These are phyloP conservation scores for Schlechtendalia chinensis DNA, from an alignment of 1,140 invertebrate species.

Conservation along the genomic window DNA sequence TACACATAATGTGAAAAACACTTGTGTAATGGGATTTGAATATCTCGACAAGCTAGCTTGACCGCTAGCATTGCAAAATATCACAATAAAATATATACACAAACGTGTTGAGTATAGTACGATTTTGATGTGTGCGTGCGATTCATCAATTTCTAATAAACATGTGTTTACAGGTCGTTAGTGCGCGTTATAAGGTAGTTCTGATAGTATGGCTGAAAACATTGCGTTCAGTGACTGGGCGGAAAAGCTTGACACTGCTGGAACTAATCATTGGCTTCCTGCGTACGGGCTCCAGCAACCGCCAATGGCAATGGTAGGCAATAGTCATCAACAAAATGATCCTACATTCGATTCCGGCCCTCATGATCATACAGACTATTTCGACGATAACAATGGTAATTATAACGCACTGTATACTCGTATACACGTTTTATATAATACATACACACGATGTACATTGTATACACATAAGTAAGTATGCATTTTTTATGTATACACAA, in stretches of 20 bases:
- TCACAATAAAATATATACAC: no score
- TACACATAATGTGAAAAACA: background rate
- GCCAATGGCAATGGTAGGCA: slow-evolving; percentile 52
- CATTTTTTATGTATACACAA: no score
- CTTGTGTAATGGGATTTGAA: background rate
- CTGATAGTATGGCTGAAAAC: slow-evolving; percentile 57
- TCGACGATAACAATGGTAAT: slow-evolving; percentile 45
- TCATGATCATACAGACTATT: slow-evolving; percentile 33
- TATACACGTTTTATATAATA: slow-evolving; percentile 4
- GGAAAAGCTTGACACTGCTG: slow-evolving; percentile 58
- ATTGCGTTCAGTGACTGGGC: slow-evolving; percentile 66
- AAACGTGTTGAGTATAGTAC: background rate
- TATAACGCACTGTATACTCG: slow-evolving; percentile 4
- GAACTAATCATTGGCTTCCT: slow-evolving; percentile 66
- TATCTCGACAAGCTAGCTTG: no score
- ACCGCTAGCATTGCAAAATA: no score
- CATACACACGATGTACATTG: background rate
- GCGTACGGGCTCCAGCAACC: slow-evolving; percentile 66
- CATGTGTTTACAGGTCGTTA: slow-evolving; percentile 23
- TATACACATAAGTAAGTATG: background rate
- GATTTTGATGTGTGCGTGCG: background rate
- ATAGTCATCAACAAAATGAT: slow-evolving; percentile 39
- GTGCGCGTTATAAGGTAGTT: background rate
- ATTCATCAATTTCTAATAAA: background rate
- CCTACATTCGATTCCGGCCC: slow-evolving; percentile 31